A percentile compares a stretch with the other conserved stretches of the same genome.
Evolutionary conservation across 2,888 invertebrate genomes (phyloP).

Genomic region (Teleogryllus oceanicus): DNA sequence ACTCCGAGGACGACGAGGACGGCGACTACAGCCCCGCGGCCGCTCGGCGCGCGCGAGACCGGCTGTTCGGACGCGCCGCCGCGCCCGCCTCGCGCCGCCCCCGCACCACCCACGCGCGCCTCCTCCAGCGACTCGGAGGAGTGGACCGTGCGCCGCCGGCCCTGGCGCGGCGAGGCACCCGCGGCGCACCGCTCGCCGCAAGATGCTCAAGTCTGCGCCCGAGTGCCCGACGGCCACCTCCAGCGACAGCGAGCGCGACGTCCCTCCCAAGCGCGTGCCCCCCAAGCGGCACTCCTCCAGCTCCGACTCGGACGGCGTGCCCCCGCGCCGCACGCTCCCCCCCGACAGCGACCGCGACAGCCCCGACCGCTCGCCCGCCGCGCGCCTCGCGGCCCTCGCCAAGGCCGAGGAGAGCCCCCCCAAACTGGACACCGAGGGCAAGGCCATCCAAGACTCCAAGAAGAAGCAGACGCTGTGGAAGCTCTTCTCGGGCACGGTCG

Average conservation of each 20-base stretch:
- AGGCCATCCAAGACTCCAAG: slow-evolving; percentile 63
- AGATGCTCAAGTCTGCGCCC: background rate
- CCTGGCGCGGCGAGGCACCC: background rate
- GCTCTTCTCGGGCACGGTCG: slow-evolving; percentile 53
- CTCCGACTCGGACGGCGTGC: background rate
- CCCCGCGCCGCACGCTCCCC: background rate
- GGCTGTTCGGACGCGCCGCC: slow-evolving; percentile 43
- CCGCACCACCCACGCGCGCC: background rate
- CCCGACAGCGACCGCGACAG: slow-evolving; percentile 31
- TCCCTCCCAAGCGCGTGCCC: background rate
- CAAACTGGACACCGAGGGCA: slow-evolving; percentile 51
- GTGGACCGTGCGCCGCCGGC: too few species aligned
- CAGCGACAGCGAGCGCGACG: background rate
- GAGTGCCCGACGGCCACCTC: background rate
- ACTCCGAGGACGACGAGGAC: background rate
- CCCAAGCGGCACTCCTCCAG: background rate
- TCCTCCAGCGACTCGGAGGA: slow-evolving; percentile 2
- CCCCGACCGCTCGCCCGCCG: slow-evolving; percentile 36
- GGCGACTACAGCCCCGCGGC: background rate
- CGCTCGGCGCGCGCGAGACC: slow-evolving; percentile 39
- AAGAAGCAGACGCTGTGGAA: slow-evolving; percentile 65
- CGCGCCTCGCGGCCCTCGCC: slow-evolving; percentile 41
- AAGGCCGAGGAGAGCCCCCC: slow-evolving; percentile 47
- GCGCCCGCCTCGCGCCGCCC: slow-evolving; percentile 33
- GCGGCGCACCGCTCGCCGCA: background rate